A percentile compares a stretch with the other conserved stretches of the same genome.
phyloP scores from a whole-genome alignment of 2,113 vertebrate species.

The Nyctereutes procyonoides region DNA sequence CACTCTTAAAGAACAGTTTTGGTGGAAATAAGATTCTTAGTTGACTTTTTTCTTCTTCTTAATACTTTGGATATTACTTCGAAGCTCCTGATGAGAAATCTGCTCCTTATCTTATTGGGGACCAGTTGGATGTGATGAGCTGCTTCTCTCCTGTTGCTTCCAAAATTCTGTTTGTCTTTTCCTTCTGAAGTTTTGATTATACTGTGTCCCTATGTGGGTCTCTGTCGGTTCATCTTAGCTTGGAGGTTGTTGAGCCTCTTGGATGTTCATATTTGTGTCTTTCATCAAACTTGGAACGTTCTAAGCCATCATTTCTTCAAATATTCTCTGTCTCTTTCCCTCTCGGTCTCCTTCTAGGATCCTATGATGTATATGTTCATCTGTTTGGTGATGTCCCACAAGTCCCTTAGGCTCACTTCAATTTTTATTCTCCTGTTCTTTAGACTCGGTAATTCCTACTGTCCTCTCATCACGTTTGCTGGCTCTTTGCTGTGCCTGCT shows the following conservation, averaged over 20 bases:
- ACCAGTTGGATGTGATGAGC: too few species aligned
- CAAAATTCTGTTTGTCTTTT: not conserved
- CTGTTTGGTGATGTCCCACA: not conserved
- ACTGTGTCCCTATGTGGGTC: not conserved
- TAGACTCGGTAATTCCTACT: accelerated
- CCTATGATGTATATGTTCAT: not conserved
- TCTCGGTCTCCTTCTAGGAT: too few species aligned
- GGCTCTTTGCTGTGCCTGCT: not conserved
- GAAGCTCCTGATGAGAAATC: not conserved
- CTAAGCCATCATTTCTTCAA: not conserved
- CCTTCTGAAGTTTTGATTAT: not conserved
- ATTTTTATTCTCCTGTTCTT: not conserved
- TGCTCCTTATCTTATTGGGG: not conserved
- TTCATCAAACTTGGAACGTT: not conserved
- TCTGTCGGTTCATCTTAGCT: not conserved
- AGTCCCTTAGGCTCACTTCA: not conserved
- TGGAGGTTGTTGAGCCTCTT: not conserved
- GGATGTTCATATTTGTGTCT: not conserved
- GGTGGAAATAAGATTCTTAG: not conserved
- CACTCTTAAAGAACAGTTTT: not conserved
- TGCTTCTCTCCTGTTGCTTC: not conserved
- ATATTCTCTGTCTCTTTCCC: not conserved
- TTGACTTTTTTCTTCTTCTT: not conserved
- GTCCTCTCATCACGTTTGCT: not conserved
- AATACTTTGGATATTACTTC: not conserved